Percentiles rank a stretch among this genome's conserved stretches.
Conservation (phyloP, 2,113 vertebrate genomes). For the Columba livia region DNA sequence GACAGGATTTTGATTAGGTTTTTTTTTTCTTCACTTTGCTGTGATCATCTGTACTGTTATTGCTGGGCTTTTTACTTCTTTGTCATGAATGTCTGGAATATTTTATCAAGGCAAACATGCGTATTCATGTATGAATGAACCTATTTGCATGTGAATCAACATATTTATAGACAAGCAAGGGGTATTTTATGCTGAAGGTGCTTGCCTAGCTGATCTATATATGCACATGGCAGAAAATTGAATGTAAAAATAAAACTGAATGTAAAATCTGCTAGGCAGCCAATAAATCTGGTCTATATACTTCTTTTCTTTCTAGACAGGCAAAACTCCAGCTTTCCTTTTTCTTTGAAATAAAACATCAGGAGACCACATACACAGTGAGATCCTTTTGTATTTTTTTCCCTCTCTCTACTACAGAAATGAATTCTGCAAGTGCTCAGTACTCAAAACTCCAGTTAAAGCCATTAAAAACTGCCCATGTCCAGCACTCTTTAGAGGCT, state of each 20-base stretch:
- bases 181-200: background rate
- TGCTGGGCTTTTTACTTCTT: background rate
- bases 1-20: slow-evolving; percentile 42
- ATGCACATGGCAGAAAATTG: background rate
- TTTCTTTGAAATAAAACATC: slow-evolving; percentile 18
- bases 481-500: background rate
- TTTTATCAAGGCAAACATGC: slow-evolving; percentile 9
- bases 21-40: background rate
- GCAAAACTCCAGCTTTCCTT: background rate
- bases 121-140: slow-evolving; percentile 50
- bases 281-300: background rate
- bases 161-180: slow-evolving; percentile 21
- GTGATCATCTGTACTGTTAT: background rate
- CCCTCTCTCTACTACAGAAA: background rate
- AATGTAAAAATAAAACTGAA: slow-evolving; percentile 27
- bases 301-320: background rate
- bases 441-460: background rate
- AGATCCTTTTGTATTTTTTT: background rate
- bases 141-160: slow-evolving; percentile 50
- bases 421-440: background rate
- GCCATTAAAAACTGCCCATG: background rate
- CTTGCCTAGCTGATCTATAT: slow-evolving; percentile 8
- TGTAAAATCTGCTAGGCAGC: background rate
- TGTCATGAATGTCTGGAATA: background rate
- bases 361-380: background rate